Conservation (phyloP, 2,888 invertebrate species). For the Lobophora halterata region DNA sequence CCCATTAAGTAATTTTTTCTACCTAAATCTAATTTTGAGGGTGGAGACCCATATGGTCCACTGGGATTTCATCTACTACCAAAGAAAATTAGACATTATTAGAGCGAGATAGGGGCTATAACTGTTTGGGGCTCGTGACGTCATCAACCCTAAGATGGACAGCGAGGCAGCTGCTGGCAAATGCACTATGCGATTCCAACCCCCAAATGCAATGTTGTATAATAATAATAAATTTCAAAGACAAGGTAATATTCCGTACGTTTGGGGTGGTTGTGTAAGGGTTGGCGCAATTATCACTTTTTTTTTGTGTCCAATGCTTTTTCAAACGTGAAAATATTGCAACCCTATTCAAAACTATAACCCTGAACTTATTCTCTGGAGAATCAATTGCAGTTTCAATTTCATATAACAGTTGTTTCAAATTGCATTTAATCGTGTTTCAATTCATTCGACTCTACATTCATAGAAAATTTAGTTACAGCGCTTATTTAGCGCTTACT, state of each 20-base stretch:
- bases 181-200: slow-evolving; percentile 63
- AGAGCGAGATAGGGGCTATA: slow-evolving; percentile 26
- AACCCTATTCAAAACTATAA: slow-evolving; percentile 22
- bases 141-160: slow-evolving; percentile 42
- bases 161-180: slow-evolving; percentile 64
- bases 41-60: slow-evolving; percentile 71
- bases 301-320: slow-evolving; percentile 39
- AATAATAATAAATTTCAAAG: slow-evolving; percentile 77
- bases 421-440: slow-evolving; percentile 25
- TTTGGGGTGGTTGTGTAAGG: slow-evolving; percentile 49
- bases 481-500: slow-evolving; percentile 4
- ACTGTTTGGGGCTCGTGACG: slow-evolving; percentile 29
- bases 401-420: slow-evolving; percentile 24
- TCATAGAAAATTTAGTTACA: slow-evolving; percentile 9
- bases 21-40: slow-evolving; percentile 72
- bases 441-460: slow-evolving; percentile 8
- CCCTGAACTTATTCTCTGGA: slow-evolving; percentile 34
- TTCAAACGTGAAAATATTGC: slow-evolving; percentile 29
- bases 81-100: slow-evolving; percentile 37
- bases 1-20: slow-evolving; percentile 78
- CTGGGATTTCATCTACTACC: slow-evolving; percentile 48
- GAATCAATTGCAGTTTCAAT: slow-evolving; percentile 29
- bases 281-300: slow-evolving; percentile 63
- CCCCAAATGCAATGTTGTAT: slow-evolving; percentile 69
- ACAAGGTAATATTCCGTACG: slow-evolving; percentile 61